Evolutionary conservation across 2,888 invertebrate species (phyloP), one percentile per base, ranked within the genome.

Genomic region (Limulus polyphemus): DNA sequence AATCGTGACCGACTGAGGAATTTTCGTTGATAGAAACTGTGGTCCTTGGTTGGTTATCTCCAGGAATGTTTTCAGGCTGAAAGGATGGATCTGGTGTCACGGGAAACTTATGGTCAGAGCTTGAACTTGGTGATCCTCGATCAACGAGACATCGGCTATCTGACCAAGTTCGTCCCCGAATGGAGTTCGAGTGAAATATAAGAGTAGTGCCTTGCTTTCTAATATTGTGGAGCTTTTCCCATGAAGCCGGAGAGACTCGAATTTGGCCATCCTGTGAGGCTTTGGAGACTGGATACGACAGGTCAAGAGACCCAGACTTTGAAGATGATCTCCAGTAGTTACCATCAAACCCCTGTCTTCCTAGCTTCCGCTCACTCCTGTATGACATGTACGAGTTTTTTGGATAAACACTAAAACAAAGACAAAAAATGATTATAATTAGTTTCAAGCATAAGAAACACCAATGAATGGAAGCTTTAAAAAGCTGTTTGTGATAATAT

Each of bases 381-480:
- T 83, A 82, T n/a, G 86, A 83, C 76, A 86, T 76, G 75, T 86
- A 86, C 62, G 86, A 86, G 68, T 86, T 86, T 78, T 87, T 87
- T 59, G 87, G 87, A 74, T 85, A 85, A 73, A 84, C 85, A 79
- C 87, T 87, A 48, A 10, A 63, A 80, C 16, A 64, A 69, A 69
- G 58, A 49, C 48, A 17, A 59, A 52, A 48, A 61, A 61, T 14
- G 56, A 49, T 14, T 47, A 57, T 9, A 46, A 12, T 57, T 14
- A 55, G 1, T 55, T 14, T 14, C 17, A 14, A 56, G n/a, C 16
- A 17, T 4, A 46, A 32, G 11, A 56, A n/a, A 17, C 1, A 11
- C 11, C 46, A 11, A 56, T 7, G 32, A 32, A 32, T 32, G 1
- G 7, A 32, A 32, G 32, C 32, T 11, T 16, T 12, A 16, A n/a